Base-by-base conservation (phyloP, 2,888 invertebrate species). In the Drosophila atroscutellata region DNA sequence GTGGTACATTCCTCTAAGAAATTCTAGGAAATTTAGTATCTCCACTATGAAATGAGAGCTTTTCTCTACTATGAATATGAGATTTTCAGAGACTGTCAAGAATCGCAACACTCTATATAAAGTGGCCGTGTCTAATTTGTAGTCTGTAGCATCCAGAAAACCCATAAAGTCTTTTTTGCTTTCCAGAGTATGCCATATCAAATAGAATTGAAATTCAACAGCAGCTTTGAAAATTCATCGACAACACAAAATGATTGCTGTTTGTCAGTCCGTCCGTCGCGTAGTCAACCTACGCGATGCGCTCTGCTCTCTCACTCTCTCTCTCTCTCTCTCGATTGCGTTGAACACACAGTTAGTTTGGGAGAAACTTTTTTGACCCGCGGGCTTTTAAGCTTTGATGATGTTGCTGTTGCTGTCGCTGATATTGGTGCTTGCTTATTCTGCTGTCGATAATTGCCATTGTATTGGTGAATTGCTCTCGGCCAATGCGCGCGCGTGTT, bases 351-450 rank as follows among this genome's bases (percentile, higher is more conserved):
- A 30, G 32, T 61, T 26, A 50, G 54, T 50, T 58, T 58, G 73
- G 63, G 88, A 85, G 83, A 89, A 84, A 84, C 84, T 83, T 83
- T 81, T 73, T 67, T 55, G 72, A 71, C 64, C 71, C 62, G 75
- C 58, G 81, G 67, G 78, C 78, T 84, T 79, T 83, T 32, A 68
- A 88, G 88, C 83, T 83, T 76, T 72, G 71, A 86, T 74, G 72
- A 59, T 73, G 56, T 73, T 77, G 55, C 62, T 60, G 65, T 56
- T 67, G 61, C 62, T 81, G 61, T 42, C 65, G 64, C 34, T 72
- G 84, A 75, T 82, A 80, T 88, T 83, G 88, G 59, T 73, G 71
- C 34, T 66, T 67, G 54, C 72, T 77, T 60, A 61, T 26, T 45
- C 50, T 66, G 67, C 78, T 78, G 87, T 84, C 84, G 82, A 85